A percentile compares a stretch with the other conserved stretches of the same genome.
phyloP scores from a whole-genome alignment of 2,888 invertebrate genomes.

The Lingula anatina region DNA sequence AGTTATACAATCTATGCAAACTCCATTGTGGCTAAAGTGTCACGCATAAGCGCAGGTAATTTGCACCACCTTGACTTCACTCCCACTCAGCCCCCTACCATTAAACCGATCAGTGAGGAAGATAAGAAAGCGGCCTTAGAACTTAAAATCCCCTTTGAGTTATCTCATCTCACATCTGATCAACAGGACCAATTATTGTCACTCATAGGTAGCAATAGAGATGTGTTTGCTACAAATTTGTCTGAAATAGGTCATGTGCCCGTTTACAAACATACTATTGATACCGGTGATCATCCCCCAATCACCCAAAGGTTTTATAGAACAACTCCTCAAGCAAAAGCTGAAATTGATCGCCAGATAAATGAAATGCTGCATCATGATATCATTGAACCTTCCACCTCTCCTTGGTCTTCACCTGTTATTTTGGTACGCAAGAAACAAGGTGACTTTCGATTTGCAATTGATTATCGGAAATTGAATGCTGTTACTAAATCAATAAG shows the following conservation, averaged over 20 bases:
- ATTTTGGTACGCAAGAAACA: not conserved
- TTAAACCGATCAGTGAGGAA: too few species aligned
- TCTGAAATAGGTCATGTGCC: conserved; percentile 4
- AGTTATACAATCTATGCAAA: too few species aligned
- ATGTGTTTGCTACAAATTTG: conserved; percentile 3
- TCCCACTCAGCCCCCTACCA: too few species aligned
- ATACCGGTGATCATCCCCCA: conserved; percentile 7
- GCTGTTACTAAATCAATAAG: conserved; percentile 3
- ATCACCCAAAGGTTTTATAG: conserved; percentile 1
- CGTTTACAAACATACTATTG: conserved; percentile 8
- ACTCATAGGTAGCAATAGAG: conserved; percentile 1
- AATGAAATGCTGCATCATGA: conserved; percentile 4
- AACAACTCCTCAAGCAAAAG: not conserved
- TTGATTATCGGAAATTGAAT: too few species aligned
- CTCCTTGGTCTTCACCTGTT: conserved; percentile 1
- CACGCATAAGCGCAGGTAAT: too few species aligned
- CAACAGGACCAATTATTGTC: not conserved
- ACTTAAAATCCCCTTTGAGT: not conserved
- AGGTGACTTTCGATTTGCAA: too few species aligned
- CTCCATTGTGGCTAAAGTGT: too few species aligned
- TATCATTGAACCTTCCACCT: conserved; percentile 3
- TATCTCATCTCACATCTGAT: not conserved
- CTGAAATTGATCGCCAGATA: conserved; percentile 1
- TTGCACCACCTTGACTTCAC: too few species aligned
- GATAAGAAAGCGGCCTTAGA: too few species aligned